A percentile compares a stretch with the other conserved stretches of the same genome.
Evolutionary conservation across 2,797 vertebrate species (phyloP).

Genomic region (Sebastes oblongus): DNA sequence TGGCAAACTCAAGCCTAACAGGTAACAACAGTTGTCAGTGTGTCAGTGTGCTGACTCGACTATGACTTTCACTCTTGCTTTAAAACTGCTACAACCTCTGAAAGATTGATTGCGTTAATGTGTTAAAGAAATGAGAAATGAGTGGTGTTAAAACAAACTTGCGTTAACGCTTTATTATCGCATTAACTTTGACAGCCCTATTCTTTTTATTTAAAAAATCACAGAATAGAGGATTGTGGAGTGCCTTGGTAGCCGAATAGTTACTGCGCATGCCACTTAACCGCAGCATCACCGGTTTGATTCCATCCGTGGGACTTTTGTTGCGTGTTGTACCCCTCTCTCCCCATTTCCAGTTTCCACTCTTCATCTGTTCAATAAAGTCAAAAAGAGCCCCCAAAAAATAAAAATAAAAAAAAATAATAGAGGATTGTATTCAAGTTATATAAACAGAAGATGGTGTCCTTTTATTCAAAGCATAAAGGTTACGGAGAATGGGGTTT

Average conservation of each 20-base stretch:
- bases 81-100: too few species aligned
- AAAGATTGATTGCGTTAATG: too few species aligned
- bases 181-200: too few species aligned
- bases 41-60: too few species aligned
- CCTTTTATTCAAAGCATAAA: slow-evolving; percentile 12
- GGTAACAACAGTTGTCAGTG: too few species aligned
- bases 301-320: too few species aligned
- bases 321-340: not conserved
- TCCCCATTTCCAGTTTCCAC: not conserved
- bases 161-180: too few species aligned
- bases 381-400: not conserved
- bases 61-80: too few species aligned
- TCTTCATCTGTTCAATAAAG: not conserved
- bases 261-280: not conserved
- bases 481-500: not conserved
- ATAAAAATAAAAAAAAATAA: not conserved
- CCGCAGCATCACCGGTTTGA: too few species aligned
- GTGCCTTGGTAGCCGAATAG: not conserved
- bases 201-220: not conserved
- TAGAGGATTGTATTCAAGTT: not conserved
- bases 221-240: not conserved
- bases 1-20: too few species aligned
- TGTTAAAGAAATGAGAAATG: too few species aligned
- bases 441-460: slow-evolving; percentile 14
- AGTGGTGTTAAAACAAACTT: too few species aligned